Evolutionary conservation across 1,140 invertebrate genomes (phyloP).

Genomic region (Trichomalopsis sarcophagae): DNA sequence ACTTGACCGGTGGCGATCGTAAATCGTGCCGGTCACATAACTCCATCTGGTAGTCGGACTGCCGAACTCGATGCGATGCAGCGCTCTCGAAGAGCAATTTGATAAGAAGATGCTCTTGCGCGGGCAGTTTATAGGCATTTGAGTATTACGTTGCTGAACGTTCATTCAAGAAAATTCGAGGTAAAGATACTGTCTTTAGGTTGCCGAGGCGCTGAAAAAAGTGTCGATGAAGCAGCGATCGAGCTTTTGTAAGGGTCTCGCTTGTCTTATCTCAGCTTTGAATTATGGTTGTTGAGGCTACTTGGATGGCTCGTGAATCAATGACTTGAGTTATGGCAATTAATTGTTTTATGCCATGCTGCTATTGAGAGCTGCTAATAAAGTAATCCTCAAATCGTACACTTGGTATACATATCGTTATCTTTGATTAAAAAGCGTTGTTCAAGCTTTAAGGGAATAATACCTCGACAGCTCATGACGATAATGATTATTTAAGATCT

Average conservation of each 20-base stretch:
- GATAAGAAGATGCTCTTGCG: too few species aligned
- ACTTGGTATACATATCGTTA: too few species aligned
- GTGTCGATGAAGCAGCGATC: too few species aligned
- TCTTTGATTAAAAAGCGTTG: too few species aligned
- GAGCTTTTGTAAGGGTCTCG: neutral
- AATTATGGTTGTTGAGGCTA: neutral
- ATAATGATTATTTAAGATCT: too few species aligned
- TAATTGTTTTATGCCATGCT: neutral
- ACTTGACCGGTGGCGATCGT: conserved; percentile 18
- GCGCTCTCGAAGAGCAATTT: neutral
- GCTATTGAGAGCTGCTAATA: too few species aligned
- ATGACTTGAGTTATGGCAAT: neutral
- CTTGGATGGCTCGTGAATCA: neutral
- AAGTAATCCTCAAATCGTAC: too few species aligned
- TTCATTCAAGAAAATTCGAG: neutral
- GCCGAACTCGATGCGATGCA: neutral
- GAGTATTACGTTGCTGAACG: neutral
- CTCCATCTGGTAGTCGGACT: neutral
- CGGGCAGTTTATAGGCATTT: too few species aligned
- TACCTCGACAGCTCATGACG: too few species aligned
- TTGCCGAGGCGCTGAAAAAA: too few species aligned
- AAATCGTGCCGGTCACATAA: neutral
- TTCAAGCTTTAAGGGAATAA: too few species aligned
- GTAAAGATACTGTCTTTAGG: too few species aligned
- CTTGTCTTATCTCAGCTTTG: neutral